These are phyloP conservation scores for Lysiphlebus fabarum DNA, from an alignment of 1,140 invertebrate genomes.

Conservation along the genomic window DNA sequence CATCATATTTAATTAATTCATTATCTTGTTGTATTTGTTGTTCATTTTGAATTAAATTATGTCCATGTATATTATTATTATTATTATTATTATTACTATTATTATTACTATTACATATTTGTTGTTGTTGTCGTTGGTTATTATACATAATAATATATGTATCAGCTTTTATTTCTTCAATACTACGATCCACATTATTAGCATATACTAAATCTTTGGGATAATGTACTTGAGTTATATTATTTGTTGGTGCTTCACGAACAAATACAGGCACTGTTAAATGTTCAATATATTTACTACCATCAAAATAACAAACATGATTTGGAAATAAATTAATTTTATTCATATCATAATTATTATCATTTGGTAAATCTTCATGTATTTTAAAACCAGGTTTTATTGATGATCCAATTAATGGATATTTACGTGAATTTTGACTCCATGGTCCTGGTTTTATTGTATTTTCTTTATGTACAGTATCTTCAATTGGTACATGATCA, in stretches of 20 bases:
- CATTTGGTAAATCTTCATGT: slow-evolving; percentile 59
- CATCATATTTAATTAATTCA: not conserved
- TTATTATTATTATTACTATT: too few species aligned
- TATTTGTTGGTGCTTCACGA: slow-evolving; percentile 59
- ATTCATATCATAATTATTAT: slow-evolving; percentile 32
- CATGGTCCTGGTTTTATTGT: slow-evolving; percentile 63
- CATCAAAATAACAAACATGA: slow-evolving; percentile 45
- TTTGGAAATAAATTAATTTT: slow-evolving; percentile 45
- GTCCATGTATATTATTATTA: too few species aligned
- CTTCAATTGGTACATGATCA: slow-evolving; percentile 56
- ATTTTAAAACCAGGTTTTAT: slow-evolving; percentile 53
- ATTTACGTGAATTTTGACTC: slow-evolving; percentile 53
- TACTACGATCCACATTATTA: slow-evolving; percentile 62
- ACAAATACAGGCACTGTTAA: slow-evolving; percentile 60
- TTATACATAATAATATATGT: slow-evolving; percentile 31
- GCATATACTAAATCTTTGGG: slow-evolving; percentile 60
- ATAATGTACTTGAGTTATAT: slow-evolving; percentile 55
- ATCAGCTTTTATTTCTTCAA: slow-evolving; percentile 64
- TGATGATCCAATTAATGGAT: slow-evolving; percentile 38
- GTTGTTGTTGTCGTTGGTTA: slow-evolving; percentile 5
- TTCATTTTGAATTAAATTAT: slow-evolving; percentile 13
- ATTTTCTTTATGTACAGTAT: slow-evolving; percentile 62
- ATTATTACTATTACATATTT: too few species aligned
- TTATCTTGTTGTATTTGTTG: not conserved
- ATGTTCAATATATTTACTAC: slow-evolving; percentile 57